A percentile compares a stretch with the other conserved stretches of the same genome.
These are phyloP conservation scores for Odontesthes bonariensis DNA, from an alignment of 2,113 vertebrate genomes.

Conservation along the genomic window DNA sequence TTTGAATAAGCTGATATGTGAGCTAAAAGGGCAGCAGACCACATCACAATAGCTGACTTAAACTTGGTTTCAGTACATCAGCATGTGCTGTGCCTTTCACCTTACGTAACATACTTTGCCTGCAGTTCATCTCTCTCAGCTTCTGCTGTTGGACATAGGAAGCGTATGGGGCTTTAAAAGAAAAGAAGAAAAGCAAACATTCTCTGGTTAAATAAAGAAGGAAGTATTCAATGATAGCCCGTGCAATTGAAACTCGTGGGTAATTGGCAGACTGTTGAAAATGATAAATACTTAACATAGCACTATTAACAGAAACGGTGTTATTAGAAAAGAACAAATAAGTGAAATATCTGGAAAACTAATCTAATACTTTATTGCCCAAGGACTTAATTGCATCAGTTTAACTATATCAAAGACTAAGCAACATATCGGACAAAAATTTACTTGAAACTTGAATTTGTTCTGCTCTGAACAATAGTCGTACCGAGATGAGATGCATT, in stretches of 20 bases:
- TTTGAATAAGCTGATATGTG: constrained; percentile 2
- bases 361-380: not conserved
- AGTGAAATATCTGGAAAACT: not conserved
- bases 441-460: constrained; percentile 23
- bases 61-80: not conserved
- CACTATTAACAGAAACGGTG: not conserved
- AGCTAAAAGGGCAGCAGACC: constrained; percentile 10
- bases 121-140: not conserved
- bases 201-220: constrained; percentile 7
- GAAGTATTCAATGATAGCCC: not conserved
- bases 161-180: not conserved
- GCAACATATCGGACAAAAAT: constrained; percentile 17
- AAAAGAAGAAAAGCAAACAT: not conserved
- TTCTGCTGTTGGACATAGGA: constrained; percentile 11
- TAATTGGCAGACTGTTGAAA: not conserved
- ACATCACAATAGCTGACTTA: not conserved
- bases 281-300: not conserved
- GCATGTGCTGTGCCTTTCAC: constrained; percentile 9
- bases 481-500: not conserved
- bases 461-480: constrained; percentile 33
- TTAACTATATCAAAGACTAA: constrained; percentile 26
- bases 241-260: not conserved
- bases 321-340: constrained; percentile 9
- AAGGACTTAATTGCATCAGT: constrained; percentile 17
- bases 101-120: not conserved